These are phyloP conservation scores for Xenentodon cancila DNA, from an alignment of 2,797 vertebrate genomes.

Conservation along the genomic window DNA sequence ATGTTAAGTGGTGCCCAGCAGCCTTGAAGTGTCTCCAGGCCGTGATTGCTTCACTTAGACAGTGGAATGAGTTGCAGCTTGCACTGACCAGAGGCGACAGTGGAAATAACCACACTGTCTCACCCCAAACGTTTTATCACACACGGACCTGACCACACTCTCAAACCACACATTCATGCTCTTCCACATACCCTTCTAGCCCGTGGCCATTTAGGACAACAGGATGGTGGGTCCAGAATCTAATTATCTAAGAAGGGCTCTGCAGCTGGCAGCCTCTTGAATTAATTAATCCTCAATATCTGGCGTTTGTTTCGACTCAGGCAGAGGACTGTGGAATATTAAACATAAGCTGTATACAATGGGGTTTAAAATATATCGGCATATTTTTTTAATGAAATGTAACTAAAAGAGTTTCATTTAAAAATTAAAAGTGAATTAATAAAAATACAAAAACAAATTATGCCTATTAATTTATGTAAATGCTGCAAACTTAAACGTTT, in stretches of 20 bases:
- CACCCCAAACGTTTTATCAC: conserved; percentile 31
- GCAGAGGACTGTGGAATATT: conserved; percentile 26
- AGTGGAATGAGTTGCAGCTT: conserved; percentile 55
- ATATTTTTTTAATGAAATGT: too few species aligned
- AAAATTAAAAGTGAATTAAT: too few species aligned
- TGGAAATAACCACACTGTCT: conserved; percentile 41
- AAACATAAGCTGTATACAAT: neutral
- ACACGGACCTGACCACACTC: conserved; percentile 4
- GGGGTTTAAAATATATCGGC: too few species aligned
- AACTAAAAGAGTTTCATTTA: too few species aligned
- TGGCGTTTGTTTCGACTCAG: conserved; percentile 39
- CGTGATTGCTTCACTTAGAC: conserved; percentile 59
- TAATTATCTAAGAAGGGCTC: conserved; percentile 57
- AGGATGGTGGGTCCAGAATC: conserved; percentile 49
- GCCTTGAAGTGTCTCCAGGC: conserved; percentile 44
- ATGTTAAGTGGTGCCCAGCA: conserved; percentile 50
- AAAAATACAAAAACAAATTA: too few species aligned
- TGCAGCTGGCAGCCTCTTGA: conserved; percentile 59
- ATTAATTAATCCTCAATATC: conserved; percentile 61
- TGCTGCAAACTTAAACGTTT: too few species aligned
- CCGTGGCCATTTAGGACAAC: conserved; percentile 56
- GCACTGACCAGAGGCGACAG: conserved; percentile 46
- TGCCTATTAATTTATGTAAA: too few species aligned
- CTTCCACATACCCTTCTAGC: conserved; percentile 39
- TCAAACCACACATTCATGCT: conserved; percentile 20